phyloP scores from a whole-genome alignment of 2,888 invertebrate genomes.

The Galeruca laticollis region DNA sequence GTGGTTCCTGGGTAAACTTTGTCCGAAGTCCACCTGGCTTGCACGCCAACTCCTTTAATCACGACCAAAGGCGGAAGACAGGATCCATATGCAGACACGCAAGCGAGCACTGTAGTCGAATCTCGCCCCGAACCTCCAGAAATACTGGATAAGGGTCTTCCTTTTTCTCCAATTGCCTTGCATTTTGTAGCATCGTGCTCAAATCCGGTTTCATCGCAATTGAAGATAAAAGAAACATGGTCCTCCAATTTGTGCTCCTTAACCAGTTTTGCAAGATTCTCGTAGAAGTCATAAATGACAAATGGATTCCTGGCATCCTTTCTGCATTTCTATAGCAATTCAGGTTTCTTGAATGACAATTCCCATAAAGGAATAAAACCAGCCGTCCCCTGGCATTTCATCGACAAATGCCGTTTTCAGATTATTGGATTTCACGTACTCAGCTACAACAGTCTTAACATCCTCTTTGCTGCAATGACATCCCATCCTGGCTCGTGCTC shows the following conservation, averaged over 20 bases:
- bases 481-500: conserved; percentile 4
- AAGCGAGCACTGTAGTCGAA: conserved; percentile 53
- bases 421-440: conserved; percentile 6
- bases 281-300: too few species aligned
- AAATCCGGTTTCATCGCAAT: conserved; percentile 52
- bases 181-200: conserved; percentile 52
- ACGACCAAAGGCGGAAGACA: conserved; percentile 53
- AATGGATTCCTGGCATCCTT: neutral
- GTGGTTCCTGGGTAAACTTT: too few species aligned
- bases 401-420: conserved; percentile 16
- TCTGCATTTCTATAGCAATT: conserved; percentile 2
- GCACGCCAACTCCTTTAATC: too few species aligned
- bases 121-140: too few species aligned
- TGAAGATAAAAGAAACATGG: conserved; percentile 47
- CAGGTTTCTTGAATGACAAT: neutral
- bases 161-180: too few species aligned
- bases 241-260: neutral
- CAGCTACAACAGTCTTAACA: neutral
- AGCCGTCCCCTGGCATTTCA: conserved; percentile 15
- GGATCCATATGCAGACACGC: conserved; percentile 48
- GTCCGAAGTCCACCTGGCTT: too few species aligned
- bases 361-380: conserved; percentile 19
- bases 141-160: too few species aligned
- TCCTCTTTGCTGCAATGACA: neutral
- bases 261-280: too few species aligned